Conservation (phyloP, 2,113 vertebrate genomes). For the Rhinogobius similis region DNA sequence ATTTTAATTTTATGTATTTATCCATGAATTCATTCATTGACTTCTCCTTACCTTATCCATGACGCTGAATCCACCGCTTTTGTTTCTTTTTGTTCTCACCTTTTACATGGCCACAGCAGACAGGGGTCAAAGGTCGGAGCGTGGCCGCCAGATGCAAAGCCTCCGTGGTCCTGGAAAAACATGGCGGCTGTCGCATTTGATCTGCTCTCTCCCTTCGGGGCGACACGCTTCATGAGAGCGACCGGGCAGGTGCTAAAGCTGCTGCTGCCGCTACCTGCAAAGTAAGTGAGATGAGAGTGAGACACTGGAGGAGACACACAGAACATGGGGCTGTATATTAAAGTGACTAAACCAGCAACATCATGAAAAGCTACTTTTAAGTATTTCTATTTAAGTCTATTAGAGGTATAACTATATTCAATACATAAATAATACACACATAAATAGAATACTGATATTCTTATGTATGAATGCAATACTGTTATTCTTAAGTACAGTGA, state of each 20-base stretch:
- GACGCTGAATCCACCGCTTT: neutral
- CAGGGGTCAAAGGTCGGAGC: slow-evolving; percentile 34
- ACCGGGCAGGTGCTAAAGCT: slow-evolving; percentile 47
- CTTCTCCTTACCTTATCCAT: neutral
- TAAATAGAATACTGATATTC: no score
- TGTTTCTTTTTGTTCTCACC: slow-evolving; percentile 25
- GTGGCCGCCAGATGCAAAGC: slow-evolving; percentile 43
- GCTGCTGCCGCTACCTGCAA: neutral
- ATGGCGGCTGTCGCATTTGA: slow-evolving; percentile 56
- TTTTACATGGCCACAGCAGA: slow-evolving; percentile 16
- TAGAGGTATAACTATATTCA: no score
- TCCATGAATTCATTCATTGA: neutral
- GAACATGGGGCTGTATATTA: neutral
- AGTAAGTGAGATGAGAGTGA: slow-evolving; percentile 29
- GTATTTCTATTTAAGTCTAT: no score
- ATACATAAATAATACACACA: no score
- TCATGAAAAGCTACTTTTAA: no score
- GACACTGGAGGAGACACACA: slow-evolving; percentile 30
- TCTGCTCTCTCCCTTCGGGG: slow-evolving; percentile 36
- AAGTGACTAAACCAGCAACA: neutral
- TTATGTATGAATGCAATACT: no score
- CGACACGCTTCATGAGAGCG: slow-evolving; percentile 36
- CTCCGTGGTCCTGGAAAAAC: slow-evolving; percentile 18
- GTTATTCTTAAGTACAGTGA: no score
- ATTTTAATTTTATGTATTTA: no score